phyloP scores from a whole-genome alignment of 2,888 invertebrate species.

The Brenthis hecate region DNA sequence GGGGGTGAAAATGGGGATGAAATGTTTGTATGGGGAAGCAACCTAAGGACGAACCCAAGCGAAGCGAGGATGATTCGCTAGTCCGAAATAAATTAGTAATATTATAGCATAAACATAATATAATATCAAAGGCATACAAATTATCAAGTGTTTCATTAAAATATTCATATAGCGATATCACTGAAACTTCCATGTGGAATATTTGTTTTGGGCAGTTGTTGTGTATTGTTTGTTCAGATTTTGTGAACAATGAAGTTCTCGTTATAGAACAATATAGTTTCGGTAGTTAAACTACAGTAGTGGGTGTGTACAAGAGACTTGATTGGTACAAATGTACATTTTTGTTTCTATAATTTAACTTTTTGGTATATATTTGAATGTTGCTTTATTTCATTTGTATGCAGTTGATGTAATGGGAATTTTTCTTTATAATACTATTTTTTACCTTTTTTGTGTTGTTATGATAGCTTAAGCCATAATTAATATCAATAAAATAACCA shows the following conservation, averaged over 20 bases:
- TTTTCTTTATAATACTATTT: too few relatives aligned
- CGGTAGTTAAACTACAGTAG: slow-evolving; percentile 3
- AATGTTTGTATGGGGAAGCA: too few relatives aligned
- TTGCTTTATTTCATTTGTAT: too few relatives aligned
- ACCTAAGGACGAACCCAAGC: too few relatives aligned
- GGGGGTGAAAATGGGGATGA: too few relatives aligned
- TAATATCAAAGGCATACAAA: not conserved
- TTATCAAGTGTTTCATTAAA: not conserved
- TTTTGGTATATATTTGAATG: too few relatives aligned
- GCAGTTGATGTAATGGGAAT: too few relatives aligned
- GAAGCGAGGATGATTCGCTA: not conserved
- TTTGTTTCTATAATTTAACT: not conserved
- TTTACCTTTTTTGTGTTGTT: too few relatives aligned
- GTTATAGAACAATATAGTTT: slow-evolving; percentile 17
- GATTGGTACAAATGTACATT: slow-evolving; percentile 12
- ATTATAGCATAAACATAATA: not conserved
- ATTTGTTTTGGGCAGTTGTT: slow-evolving; percentile 19
- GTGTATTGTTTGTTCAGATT: slow-evolving; percentile 4
- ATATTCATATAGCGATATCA: not conserved
- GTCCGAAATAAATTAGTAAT: not conserved
- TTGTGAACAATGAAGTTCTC: slow-evolving; percentile 8
- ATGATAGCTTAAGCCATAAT: too few relatives aligned
- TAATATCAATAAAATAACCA: too few relatives aligned
- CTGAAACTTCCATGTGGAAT: slow-evolving; percentile 8
- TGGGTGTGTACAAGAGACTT: not conserved